Base-by-base conservation (phyloP, 1,140 invertebrate species). In the Eubasilissa regina region DNA sequence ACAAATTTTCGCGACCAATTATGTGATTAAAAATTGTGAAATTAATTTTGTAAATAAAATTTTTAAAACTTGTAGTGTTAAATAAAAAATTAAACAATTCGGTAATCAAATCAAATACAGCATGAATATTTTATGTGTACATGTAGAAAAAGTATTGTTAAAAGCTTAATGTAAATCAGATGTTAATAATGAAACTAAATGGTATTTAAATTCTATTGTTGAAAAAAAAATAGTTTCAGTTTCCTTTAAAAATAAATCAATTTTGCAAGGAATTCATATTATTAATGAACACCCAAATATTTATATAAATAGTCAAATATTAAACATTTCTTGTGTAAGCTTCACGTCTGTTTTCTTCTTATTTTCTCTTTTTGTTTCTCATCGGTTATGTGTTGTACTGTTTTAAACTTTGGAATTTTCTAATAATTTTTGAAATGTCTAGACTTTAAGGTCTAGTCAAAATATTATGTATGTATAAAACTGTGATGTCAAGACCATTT, bases 401-500 rank as follows among this genome's bases (percentile, higher is more conserved):
- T 66, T 64, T 64, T 64, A 64, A 12, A 25, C 25, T 17, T 25
- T 13, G 25, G 10, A 35, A 35, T n/a, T 15, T 12, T 64, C n/a
- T 44, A 64, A 11, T 12, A 64, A 43, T 64, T 35, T n/a, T 25
- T 62, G 35, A 43, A 43, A 44, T 12, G 13, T 43, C 60, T 44
- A 13, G 19, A 25, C 60, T 9, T 6, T 15, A 43, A 64, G 55
- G 10, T 12, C 19, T 56, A 62, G 58, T 44, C 60, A 25, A 68
- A 77, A 77, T 72, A 13, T 13, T 73, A 77, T 48, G 17, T 75
- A 76, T 77, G 73, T 80, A 80, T 80, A 17, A 51, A 80, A 55
- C 79, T 80, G 79, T 80, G 79, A 80, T 80, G 79, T 77, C 76
- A 70, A 80, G 79, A 80, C 79, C 79, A 80, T 74, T 76, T 72